A percentile compares a stretch with the other conserved stretches of the same genome.
Evolutionary conservation across 2,113 vertebrate genomes (phyloP).

Genomic region (Ariopsis seemanni): DNA sequence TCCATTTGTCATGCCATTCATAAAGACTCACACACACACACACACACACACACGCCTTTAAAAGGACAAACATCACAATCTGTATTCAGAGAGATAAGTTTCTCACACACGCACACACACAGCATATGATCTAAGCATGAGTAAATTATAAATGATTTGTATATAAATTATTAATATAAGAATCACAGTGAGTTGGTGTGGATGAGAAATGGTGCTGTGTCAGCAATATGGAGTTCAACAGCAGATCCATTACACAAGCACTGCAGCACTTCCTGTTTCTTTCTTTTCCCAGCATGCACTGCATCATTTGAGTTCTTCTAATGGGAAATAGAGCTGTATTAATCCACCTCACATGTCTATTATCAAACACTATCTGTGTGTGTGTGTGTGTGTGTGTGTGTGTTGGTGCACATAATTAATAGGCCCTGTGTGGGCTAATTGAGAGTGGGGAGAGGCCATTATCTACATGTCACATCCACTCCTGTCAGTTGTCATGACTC

Average conservation of each 20-base stretch:
- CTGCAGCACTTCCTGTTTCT: background rate
- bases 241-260: background rate
- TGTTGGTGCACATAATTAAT: constrained; percentile 75
- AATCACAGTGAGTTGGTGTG: background rate
- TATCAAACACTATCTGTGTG: constrained; percentile 47
- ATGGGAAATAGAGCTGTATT: background rate
- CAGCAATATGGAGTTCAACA: background rate
- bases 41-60: too few relatives aligned
- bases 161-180: constrained; percentile 27
- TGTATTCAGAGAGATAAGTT: background rate
- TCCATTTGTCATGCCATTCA: too few relatives aligned
- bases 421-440: constrained; percentile 83
- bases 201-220: background rate
- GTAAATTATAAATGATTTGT: constrained; percentile 6
- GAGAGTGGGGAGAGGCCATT: constrained; percentile 79
- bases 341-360: background rate
- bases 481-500: constrained; percentile 38
- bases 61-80: background rate
- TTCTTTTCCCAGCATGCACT: constrained; percentile 14
- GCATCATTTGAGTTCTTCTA: background rate
- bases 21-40: too few relatives aligned
- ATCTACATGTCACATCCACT: constrained; percentile 67
- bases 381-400: constrained; percentile 43
- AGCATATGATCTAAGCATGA: background rate
- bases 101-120: background rate